A percentile compares a stretch with the other conserved stretches of the same genome.
Conservation (phyloP, 2,113 vertebrate genomes). For the Austrofundulus limnaeus region DNA sequence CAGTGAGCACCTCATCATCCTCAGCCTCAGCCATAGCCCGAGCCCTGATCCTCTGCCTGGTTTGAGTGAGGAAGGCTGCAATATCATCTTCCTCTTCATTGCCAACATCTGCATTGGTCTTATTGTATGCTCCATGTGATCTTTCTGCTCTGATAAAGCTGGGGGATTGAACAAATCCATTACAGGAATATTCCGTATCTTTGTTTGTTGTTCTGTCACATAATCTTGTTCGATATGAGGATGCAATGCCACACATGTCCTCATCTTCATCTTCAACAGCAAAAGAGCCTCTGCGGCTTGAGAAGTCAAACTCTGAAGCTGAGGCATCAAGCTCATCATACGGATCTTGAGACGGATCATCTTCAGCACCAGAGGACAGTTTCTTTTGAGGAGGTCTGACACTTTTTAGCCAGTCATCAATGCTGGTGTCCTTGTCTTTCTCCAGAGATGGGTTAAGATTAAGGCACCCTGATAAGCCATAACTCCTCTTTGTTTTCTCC, state of each 20-base stretch:
- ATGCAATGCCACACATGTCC: slow-evolving; percentile 69
- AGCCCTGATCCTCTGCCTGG: slow-evolving; percentile 69
- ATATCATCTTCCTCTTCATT: slow-evolving; percentile 80
- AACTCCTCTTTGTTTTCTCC: slow-evolving; percentile 54
- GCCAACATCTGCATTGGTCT: slow-evolving; percentile 63
- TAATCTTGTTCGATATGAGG: slow-evolving; percentile 77
- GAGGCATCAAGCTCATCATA: slow-evolving; percentile 72
- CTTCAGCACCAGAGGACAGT: slow-evolving; percentile 57
- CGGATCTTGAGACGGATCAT: slow-evolving; percentile 25
- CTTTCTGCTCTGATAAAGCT: slow-evolving; percentile 51
- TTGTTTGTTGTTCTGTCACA: slow-evolving; percentile 53
- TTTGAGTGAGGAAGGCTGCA: slow-evolving; percentile 66
- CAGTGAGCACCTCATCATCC: slow-evolving; percentile 87
- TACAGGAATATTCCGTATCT: slow-evolving; percentile 53
- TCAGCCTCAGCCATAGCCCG: slow-evolving; percentile 78
- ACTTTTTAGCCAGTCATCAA: slow-evolving; percentile 85
- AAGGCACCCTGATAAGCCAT: slow-evolving; percentile 67
- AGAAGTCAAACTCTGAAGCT: slow-evolving; percentile 82
- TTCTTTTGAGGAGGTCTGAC: slow-evolving; percentile 80
- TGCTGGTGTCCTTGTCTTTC: slow-evolving; percentile 69
- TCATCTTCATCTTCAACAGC: slow-evolving; percentile 66
- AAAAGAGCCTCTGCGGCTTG: slow-evolving; percentile 74
- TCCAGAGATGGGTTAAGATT: slow-evolving; percentile 68
- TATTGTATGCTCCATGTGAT: slow-evolving; percentile 52
- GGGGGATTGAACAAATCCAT: slow-evolving; percentile 63